Evolutionary conservation across 2,113 vertebrate genomes (phyloP).

Genomic region (Pelecanus crispus): DNA sequence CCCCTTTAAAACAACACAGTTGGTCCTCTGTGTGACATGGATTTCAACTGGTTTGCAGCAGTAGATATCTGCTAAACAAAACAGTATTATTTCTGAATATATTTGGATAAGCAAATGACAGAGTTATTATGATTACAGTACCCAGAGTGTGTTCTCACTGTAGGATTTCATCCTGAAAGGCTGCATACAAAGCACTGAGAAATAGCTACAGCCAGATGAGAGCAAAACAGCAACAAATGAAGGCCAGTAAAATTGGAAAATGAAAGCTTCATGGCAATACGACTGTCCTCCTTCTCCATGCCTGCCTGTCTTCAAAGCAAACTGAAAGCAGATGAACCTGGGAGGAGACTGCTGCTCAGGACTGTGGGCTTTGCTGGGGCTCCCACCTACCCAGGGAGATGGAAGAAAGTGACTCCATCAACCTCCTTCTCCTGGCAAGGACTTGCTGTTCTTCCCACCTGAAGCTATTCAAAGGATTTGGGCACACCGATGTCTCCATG

Average conservation of each 20-base stretch:
- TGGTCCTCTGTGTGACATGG: neutral
- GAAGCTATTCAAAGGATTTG: neutral
- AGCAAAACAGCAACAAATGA: neutral
- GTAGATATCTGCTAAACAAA: neutral
- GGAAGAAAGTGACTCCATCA: neutral
- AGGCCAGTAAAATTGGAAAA: neutral
- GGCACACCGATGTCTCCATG: neutral
- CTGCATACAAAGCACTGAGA: neutral
- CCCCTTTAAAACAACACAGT: neutral
- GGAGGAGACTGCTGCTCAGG: neutral
- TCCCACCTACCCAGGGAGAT: neutral
- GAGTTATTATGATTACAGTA: neutral
- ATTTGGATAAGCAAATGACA: constrained; percentile 18
- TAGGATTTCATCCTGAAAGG: neutral
- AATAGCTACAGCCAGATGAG: neutral
- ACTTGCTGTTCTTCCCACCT: neutral
- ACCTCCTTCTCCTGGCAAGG: neutral
- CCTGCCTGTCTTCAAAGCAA: constrained; percentile 8
- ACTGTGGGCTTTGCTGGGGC: neutral
- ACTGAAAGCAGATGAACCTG: neutral
- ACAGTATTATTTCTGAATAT: neutral
- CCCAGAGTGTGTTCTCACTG: neutral
- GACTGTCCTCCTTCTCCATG: neutral
- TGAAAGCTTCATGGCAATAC: constrained; percentile 6
- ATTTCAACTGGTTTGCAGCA: neutral